A percentile compares a stretch with the other conserved stretches of the same genome.
phyloP scores from a whole-genome alignment of 2,888 invertebrate species.

The Papilio demoleus region DNA sequence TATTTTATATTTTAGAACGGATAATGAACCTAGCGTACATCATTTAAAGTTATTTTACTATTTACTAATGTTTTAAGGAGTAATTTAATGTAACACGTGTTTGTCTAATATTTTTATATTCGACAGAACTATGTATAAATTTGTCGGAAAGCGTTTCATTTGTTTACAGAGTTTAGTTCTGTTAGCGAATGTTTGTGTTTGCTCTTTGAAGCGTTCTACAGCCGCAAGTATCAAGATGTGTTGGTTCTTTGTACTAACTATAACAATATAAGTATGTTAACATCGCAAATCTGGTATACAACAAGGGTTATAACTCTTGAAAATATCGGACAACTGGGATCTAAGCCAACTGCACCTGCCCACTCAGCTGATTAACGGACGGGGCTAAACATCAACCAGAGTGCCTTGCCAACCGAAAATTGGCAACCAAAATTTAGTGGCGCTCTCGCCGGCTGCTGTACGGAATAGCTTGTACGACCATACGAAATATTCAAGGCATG shows the following conservation, averaged over 20 bases:
- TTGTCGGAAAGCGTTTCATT: not conserved
- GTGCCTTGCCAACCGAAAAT: slow-evolving; percentile 43
- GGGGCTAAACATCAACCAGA: slow-evolving; percentile 42
- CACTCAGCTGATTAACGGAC: slow-evolving; percentile 42
- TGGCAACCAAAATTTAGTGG: slow-evolving; percentile 42
- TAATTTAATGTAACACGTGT: no score
- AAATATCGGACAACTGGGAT: slow-evolving; percentile 42
- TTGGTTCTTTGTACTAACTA: not conserved
- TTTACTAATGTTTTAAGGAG: not conserved
- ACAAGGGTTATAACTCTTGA: slow-evolving; percentile 41
- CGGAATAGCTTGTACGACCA: slow-evolving; percentile 35
- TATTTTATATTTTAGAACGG: slow-evolving; percentile 26
- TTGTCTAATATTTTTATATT: not conserved
- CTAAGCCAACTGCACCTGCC: slow-evolving; percentile 43
- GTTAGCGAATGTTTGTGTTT: not conserved
- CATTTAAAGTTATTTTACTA: not conserved
- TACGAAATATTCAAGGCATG: slow-evolving; percentile 36
- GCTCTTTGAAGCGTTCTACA: not conserved
- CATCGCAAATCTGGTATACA: slow-evolving; percentile 31
- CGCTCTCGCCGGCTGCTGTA: slow-evolving; percentile 36
- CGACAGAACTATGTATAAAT: no score
- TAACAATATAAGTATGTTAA: slow-evolving; percentile 26
- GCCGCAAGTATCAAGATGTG: not conserved
- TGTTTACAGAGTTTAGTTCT: not conserved
- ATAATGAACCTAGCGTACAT: not conserved